Evolutionary conservation across 2,888 invertebrate genomes (phyloP).

Genomic region (Agriopis leucophaearia): DNA sequence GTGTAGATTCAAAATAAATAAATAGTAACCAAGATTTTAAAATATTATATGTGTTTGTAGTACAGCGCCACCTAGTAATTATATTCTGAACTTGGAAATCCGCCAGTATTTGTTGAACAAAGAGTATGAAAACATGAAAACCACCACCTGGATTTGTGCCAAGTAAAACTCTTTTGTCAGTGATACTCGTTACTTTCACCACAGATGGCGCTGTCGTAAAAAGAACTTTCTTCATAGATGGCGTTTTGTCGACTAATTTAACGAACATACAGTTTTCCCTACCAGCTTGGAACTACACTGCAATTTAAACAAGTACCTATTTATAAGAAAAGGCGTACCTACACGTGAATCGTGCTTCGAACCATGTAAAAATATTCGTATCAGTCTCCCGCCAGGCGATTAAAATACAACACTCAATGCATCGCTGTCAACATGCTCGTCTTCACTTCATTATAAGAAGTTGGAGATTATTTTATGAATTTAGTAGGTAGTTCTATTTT

Average conservation of each 20-base stretch:
- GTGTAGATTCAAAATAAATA: too few relatives aligned
- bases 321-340: too few relatives aligned
- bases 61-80: constrained; percentile 52
- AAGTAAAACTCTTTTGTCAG: constrained; percentile 3
- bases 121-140: constrained; percentile 23
- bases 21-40: background rate
- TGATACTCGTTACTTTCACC: background rate
- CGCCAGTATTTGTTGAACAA: constrained; percentile 38
- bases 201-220: constrained; percentile 28
- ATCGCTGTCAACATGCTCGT: constrained; percentile 18
- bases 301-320: too few relatives aligned
- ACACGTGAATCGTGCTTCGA: background rate
- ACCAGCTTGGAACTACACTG: too few relatives aligned
- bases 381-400: constrained; percentile 8
- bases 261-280: too few relatives aligned
- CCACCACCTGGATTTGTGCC: background rate
- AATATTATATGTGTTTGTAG: too few relatives aligned
- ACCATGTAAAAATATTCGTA: background rate
- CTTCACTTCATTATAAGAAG: constrained; percentile 15
- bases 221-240: constrained; percentile 9
- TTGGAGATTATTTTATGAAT: constrained; percentile 7
- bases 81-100: constrained; percentile 43
- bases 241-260: constrained; percentile 3
- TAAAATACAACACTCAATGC: constrained; percentile 10
- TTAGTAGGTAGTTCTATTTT: constrained; percentile 5